These are phyloP conservation scores for Pimephales promelas DNA, from an alignment of 2,113 vertebrate genomes.

Conservation along the genomic window DNA sequence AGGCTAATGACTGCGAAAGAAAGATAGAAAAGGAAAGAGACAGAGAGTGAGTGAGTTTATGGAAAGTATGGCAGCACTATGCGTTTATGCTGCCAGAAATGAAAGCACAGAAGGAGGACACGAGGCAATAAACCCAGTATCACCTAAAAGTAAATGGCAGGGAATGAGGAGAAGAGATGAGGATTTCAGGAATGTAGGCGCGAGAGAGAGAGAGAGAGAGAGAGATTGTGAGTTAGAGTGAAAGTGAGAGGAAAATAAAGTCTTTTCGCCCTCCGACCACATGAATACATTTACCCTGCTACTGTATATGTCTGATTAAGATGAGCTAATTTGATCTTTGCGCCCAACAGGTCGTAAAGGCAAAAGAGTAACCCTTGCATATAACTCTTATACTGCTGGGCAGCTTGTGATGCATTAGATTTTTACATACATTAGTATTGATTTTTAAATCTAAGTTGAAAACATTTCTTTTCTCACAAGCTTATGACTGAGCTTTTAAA, in stretches of 20 bases:
- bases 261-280: background rate
- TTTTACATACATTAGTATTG: no score
- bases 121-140: constrained; percentile 9
- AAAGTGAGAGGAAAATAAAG: background rate
- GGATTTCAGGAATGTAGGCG: background rate
- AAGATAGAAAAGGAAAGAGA: constrained; percentile 19
- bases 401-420: background rate
- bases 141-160: background rate
- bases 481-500: no score
- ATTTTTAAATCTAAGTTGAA: no score
- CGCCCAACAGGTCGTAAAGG: background rate
- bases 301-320: background rate
- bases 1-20: background rate
- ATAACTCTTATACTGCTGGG: no score
- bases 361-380: background rate
- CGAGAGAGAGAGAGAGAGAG: background rate
- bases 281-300: background rate
- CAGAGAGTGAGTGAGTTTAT: constrained; percentile 47
- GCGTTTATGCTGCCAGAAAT: constrained; percentile 43
- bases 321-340: background rate
- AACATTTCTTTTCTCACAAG: no score
- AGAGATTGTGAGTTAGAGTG: no score
- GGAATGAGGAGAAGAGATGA: background rate
- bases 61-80: constrained; percentile 56
- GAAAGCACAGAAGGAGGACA: constrained; percentile 40